A percentile compares a stretch with the other conserved stretches of the same genome.
These are phyloP conservation scores for Spisula solida DNA, from an alignment of 2,888 invertebrate species.

Conservation along the genomic window DNA sequence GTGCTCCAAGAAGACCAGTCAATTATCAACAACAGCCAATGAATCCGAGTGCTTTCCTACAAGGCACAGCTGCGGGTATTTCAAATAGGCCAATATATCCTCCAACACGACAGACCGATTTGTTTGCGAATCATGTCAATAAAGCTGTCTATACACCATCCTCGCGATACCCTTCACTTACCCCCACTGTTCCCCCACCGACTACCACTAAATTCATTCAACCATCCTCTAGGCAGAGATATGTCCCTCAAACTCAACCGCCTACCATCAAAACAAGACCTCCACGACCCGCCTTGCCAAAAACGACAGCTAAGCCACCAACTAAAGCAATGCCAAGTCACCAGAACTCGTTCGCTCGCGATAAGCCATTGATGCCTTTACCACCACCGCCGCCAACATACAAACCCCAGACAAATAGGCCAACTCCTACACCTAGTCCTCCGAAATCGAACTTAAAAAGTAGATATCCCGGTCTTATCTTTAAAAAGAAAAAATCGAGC, in stretches of 20 bases:
- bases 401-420: background rate
- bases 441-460: background rate
- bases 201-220: background rate
- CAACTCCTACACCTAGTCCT: background rate
- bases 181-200: background rate
- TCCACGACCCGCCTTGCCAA: background rate
- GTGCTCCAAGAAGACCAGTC: background rate
- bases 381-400: background rate
- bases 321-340: background rate
- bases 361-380: background rate
- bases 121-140: constrained; percentile 11
- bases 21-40: background rate
- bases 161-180: background rate
- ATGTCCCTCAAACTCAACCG: background rate
- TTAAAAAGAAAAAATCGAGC: background rate
- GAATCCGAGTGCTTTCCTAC: background rate
- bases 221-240: background rate
- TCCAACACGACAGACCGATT: constrained; percentile 25
- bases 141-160: background rate
- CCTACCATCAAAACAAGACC: background rate
- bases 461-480: constrained; percentile 46
- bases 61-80: constrained; percentile 4
- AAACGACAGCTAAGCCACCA: background rate
- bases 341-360: background rate
- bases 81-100: background rate